Base-by-base conservation (phyloP, 2,888 invertebrate species). In the Trichogramma evanescens region DNA sequence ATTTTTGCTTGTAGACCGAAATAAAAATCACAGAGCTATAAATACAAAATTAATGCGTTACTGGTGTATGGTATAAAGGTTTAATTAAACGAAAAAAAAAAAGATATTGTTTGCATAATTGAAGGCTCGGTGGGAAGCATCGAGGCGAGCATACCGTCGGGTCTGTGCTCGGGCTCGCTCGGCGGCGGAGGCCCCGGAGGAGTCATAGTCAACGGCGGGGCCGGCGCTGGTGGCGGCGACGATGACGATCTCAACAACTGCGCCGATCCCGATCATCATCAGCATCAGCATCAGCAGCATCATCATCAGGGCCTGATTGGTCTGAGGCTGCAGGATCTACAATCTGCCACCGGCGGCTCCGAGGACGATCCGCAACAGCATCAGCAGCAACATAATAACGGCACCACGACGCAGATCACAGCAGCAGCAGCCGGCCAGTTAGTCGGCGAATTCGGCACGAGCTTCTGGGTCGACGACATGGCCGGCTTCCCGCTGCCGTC, bases 401-500 rank as follows among this genome's bases (percentile, higher is more conserved):
- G 26, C 26, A 26, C 41, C 58, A 58, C 4, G 52, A 52, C 10
- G 9, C 38, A n/a, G n/a, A 57, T 42, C 10, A 41, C n/a, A 4
- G 5, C 13, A 26, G 51, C 45, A 44, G 26, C n/a, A 53, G 51
- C 41, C 49, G 68, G 67, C 42, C 77, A 76, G 66, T 73, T 74
- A 45, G 72, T 74, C 46, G 72, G 74, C 49, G 77, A 76, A 58
- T 76, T 76, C 68, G 82, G 81, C 68, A 79, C 74, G 56, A 80
- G 80, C 66, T 84, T 81, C 70, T 87, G 87, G 87, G 81, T 84
- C 70, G 91, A 91, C 79, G 91, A 91, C 78, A 91, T 91, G 86
- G 90, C 89, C 57, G 89, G 91, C 45, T 93, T 92, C 80, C 88
- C 91, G 1, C 78, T 93, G 69, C 90, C 92, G 39, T 84, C 89